These are phyloP conservation scores for Paramisgurnus dabryanus DNA, from an alignment of 2,113 vertebrate genomes.

Conservation along the genomic window DNA sequence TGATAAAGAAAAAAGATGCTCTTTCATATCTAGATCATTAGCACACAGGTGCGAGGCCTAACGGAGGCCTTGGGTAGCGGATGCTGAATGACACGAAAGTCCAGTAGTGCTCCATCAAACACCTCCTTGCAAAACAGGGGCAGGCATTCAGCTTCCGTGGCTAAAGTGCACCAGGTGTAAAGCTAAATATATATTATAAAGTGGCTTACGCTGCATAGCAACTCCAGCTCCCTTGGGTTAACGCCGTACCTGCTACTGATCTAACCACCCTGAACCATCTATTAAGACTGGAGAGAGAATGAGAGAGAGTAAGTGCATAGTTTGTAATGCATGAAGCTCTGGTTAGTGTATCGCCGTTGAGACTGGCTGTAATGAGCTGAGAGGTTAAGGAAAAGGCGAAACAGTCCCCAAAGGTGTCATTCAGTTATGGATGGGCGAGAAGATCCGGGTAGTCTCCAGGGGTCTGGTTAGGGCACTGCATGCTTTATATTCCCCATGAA, in stretches of 20 bases:
- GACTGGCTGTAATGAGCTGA: conserved; percentile 89
- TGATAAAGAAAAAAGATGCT: neutral
- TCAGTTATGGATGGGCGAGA: conserved; percentile 70
- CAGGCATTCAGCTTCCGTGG: conserved; percentile 52
- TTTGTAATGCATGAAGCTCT: conserved; percentile 85
- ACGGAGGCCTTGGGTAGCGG: conserved; percentile 21
- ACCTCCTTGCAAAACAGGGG: conserved; percentile 53
- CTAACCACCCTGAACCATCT: conserved; percentile 70
- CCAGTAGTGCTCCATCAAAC: conserved; percentile 62
- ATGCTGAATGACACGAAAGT: conserved; percentile 43
- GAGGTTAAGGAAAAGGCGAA: conserved; percentile 79
- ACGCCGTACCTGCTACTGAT: conserved; percentile 67
- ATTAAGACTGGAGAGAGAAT: conserved; percentile 77
- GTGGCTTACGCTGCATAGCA: conserved; percentile 71
- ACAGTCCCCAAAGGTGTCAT: conserved; percentile 83
- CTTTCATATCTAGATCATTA: conserved; percentile 36
- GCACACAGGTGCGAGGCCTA: conserved; percentile 56
- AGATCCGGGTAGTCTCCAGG: conserved; percentile 61
- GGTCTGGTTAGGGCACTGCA: conserved; percentile 67
- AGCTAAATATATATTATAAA: conserved; percentile 79
- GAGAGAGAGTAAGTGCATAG: conserved; percentile 68
- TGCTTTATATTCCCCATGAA: conserved; percentile 62
- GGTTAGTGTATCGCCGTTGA: conserved; percentile 78
- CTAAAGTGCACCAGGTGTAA: conserved; percentile 73
- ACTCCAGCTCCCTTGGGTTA: conserved; percentile 67